Evolutionary conservation across 1,140 invertebrate genomes (phyloP), one percentile per base, ranked within the genome.

Genomic region (Bombus huntii): DNA sequence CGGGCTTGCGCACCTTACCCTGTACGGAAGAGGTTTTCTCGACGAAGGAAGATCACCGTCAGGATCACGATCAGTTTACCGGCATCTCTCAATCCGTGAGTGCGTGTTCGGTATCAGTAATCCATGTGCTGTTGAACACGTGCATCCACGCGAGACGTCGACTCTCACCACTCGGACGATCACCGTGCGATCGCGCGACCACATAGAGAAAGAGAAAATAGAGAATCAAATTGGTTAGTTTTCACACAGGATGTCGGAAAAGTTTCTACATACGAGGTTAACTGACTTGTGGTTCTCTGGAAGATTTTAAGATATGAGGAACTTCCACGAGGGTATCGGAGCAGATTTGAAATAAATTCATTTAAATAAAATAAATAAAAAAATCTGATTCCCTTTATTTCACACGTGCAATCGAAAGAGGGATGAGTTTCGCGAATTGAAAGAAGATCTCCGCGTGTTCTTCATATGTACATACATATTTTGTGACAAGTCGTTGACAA

Each of bases 21-120:
- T 90, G 86, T 44, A 85, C 79, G 73, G 68, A 82, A 85, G 83
- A 83, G 82, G 65, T 76, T 81, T 90, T 88, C 74, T 87, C 86
- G 71, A 28, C 39, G 53, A 81, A 89, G 89, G 89, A 90, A 81
- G 80, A 85, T 83, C 86, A 85, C 81, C 86, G 82, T 81, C 89
- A 90, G 89, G 89, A 88, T 88, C 86, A 81, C 83, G 89, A 90
- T 90, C 89, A 91, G 89, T 91, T 90, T 90, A 90, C 89, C 87
- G 89, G 89, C 89, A 83, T 91, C 71, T 42, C 83, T 81, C 89
- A 88, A 77, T 79, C 89, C 70, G 87, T 81, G 77, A 81, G 83
- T 89, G 80, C 66, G 84, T 74, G 81, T 88, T 37, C 80, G 68
- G 42, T 34, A 80, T 34, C 59, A 44, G 68, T 39, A 76, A 28